Evolutionary conservation across 2,888 invertebrate genomes (phyloP), one percentile per base, ranked within the genome.

Genomic region (Synergus umbraculus): DNA sequence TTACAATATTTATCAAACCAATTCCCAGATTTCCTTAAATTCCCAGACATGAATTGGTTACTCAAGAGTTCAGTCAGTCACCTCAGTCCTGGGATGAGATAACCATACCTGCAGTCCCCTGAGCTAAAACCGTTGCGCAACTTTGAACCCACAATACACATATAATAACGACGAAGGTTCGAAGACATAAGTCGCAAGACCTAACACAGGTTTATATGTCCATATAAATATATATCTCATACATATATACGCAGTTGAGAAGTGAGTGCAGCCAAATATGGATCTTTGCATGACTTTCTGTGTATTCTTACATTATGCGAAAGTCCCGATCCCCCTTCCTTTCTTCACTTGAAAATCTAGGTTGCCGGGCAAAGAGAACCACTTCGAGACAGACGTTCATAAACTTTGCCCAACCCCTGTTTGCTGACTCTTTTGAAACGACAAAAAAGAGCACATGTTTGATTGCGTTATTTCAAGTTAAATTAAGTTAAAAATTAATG

Each of bases 281-380:
- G 73, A 54, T 73, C 37, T 54, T 54, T 54, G n/a, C 13, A 46
- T 41, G 3, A 15, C 22, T 7, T 22, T 46, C 46, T 69, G 10
- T 69, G 46, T 46, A 67, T 46, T 22, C 22, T 22, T 29, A 37
- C 12, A 22, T n/a, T 69, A 29, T 46, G 29, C 54, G 49, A 73
- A 73, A 73, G 73, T 69, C 43, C 41, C 22, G 54, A 65, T 29
- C 49, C 69, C 69, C 15, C 18, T 18, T 44, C 18, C 22, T 67
- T 13, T 9, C 54, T 18, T 22, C 22, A 54, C 69, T 73, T 73
- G 15, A 49, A 29, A 73, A 73, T 54, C 49, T 49, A 49, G 69
- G 69, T 73, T 73, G 69, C 49, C 29, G 37, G 29, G 29, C 37
- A 73, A 73, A 73, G 69, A 69, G 69, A 69, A 73, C 54, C 73